These are phyloP conservation scores for Drosophila mimetica DNA, from an alignment of 2,888 invertebrate genomes.

Conservation along the genomic window DNA sequence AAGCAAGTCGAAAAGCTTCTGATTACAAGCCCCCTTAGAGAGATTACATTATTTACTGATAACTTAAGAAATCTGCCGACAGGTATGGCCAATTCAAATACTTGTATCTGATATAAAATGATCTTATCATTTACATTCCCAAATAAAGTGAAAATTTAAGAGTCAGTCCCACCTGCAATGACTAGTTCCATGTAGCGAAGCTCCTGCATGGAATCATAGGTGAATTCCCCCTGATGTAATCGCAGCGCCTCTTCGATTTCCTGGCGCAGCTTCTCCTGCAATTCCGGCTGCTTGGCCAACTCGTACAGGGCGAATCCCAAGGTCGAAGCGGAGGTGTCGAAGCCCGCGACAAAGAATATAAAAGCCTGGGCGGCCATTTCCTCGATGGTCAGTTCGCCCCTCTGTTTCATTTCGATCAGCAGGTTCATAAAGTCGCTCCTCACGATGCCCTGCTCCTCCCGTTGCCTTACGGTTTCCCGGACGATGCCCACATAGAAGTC, in stretches of 20 bases:
- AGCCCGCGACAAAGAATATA: slow-evolving; percentile 86
- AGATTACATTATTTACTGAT: no score
- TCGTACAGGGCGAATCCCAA: slow-evolving; percentile 85
- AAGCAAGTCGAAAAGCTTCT: no score
- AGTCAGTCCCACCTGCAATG: slow-evolving; percentile 81
- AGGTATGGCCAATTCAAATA: no score
- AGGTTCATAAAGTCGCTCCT: slow-evolving; percentile 85
- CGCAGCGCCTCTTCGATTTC: slow-evolving; percentile 83
- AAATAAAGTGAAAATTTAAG: no score
- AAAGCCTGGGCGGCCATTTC: slow-evolving; percentile 86
- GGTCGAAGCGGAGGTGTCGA: slow-evolving; percentile 85
- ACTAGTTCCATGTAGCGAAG: slow-evolving; percentile 85
- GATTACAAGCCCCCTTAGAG: no score
- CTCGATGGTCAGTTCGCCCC: slow-evolving; percentile 75
- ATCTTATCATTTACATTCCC: no score
- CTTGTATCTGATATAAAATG: no score
- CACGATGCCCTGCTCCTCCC: slow-evolving; percentile 77
- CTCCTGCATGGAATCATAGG: slow-evolving; percentile 81
- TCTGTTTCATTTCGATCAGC: slow-evolving; percentile 82
- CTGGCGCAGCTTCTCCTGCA: slow-evolving; percentile 83
- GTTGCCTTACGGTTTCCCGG: slow-evolving; percentile 79
- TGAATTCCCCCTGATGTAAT: slow-evolving; percentile 82
- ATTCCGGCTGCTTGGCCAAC: slow-evolving; percentile 84
- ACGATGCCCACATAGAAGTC: slow-evolving; percentile 80
- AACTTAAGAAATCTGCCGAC: no score